Evolutionary conservation across 2,113 vertebrate species (phyloP).

Genomic region (Haemorhous mexicanus): DNA sequence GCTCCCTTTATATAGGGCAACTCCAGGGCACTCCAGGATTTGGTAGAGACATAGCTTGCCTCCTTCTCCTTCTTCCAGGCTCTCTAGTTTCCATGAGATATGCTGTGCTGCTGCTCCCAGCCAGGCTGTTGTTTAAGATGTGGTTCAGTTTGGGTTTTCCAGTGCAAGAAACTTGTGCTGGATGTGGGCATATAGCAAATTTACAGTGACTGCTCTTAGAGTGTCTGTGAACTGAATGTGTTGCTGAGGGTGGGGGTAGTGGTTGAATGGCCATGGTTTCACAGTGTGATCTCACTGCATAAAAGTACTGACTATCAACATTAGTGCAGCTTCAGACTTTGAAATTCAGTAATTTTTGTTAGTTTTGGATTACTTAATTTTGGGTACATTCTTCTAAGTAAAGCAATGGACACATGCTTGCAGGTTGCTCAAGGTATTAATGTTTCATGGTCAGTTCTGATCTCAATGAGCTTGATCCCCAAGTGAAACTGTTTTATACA

Average conservation of each 20-base stretch:
- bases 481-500: not conserved
- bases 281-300: not conserved
- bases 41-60: fast-evolving
- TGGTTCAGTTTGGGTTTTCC: not conserved
- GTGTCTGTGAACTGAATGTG: not conserved
- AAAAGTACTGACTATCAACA: fast-evolving
- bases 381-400: not conserved
- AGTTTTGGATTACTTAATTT: not conserved
- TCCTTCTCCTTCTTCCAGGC: not conserved
- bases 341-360: not conserved
- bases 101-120: not conserved
- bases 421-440: not conserved
- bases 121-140: not conserved
- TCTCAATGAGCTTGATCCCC: not conserved
- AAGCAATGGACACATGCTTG: not conserved
- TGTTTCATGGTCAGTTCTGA: not conserved
- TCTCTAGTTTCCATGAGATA: not conserved
- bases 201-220: not conserved
- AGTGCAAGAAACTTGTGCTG: not conserved
- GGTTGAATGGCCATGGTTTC: not conserved
- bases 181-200: not conserved
- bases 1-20: not conserved
- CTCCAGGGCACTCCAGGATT: not conserved
- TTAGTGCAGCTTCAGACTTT: not conserved
- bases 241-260: too few relatives aligned